phyloP scores from a whole-genome alignment of 2,888 invertebrate species.

The Drosophila sordidula region DNA sequence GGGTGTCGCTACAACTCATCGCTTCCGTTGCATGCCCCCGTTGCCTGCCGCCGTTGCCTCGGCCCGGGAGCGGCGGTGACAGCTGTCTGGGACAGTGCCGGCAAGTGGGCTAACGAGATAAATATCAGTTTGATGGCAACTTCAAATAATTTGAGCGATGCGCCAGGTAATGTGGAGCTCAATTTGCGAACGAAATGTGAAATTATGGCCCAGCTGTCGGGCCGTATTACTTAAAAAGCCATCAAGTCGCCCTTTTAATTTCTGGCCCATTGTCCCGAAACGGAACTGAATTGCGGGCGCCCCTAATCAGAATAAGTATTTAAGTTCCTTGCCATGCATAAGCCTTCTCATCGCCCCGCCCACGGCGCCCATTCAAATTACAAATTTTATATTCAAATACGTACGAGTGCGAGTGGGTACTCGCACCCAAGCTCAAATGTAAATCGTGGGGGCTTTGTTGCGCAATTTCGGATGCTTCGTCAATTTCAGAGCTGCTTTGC shows the following conservation, averaged over 20 bases:
- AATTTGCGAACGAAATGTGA: conserved; percentile 55
- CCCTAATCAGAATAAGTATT: conserved; percentile 66
- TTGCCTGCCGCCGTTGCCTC: not conserved
- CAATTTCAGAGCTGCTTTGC: conserved; percentile 47
- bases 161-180: conserved; percentile 64
- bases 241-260: conserved; percentile 51
- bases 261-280: conserved; percentile 1
- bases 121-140: conserved; percentile 74
- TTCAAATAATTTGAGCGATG: conserved; percentile 72
- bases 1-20: conserved; percentile 68
- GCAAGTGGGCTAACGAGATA: conserved; percentile 70
- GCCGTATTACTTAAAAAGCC: conserved; percentile 55
- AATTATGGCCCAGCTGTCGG: conserved; percentile 37
- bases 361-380: conserved; percentile 35
- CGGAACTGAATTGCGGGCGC: conserved; percentile 28
- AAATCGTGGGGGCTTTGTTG: conserved; percentile 30
- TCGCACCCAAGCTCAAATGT: conserved; percentile 25
- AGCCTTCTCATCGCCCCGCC: conserved; percentile 26
- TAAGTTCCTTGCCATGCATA: conserved; percentile 34
- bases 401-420: conserved; percentile 17
- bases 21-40: conserved; percentile 32
- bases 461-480: conserved; percentile 33
- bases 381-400: conserved; percentile 49
- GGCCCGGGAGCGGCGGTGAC: conserved; percentile 55
- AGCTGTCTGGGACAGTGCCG: conserved; percentile 56